These are phyloP conservation scores for Cantharis nigra DNA, from an alignment of 2,888 invertebrate species.

Conservation along the genomic window DNA sequence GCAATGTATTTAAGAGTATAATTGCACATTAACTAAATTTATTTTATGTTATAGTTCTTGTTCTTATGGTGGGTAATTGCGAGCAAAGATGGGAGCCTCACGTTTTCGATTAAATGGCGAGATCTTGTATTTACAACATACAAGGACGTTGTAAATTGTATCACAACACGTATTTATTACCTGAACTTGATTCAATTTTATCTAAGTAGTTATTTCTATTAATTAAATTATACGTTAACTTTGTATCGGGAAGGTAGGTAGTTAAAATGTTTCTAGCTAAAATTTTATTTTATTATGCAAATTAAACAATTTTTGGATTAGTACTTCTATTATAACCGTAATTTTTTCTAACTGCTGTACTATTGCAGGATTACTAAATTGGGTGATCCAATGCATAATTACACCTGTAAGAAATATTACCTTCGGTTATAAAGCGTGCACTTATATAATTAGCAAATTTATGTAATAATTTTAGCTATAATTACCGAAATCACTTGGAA, in stretches of 20 bases:
- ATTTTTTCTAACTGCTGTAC: neutral
- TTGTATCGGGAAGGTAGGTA: neutral
- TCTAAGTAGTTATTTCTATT: neutral
- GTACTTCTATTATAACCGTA: neutral
- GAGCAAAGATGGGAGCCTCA: conserved; percentile 22
- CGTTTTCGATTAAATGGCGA: conserved; percentile 24
- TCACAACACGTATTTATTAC: conserved; percentile 2
- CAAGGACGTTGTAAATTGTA: conserved; percentile 23
- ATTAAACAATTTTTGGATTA: neutral
- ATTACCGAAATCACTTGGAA: neutral
- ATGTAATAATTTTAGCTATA: conserved; percentile 9
- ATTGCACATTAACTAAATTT: conserved; percentile 27
- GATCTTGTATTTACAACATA: conserved; percentile 21
- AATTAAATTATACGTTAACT: neutral
- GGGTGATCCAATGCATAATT: neutral
- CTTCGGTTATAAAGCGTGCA: neutral
- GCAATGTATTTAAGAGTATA: conserved; percentile 14
- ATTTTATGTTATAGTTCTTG: conserved; percentile 9
- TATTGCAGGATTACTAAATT: neutral
- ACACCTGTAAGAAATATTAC: neutral
- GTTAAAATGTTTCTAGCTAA: neutral
- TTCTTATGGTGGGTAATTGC: conserved; percentile 14
- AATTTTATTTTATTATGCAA: neutral
- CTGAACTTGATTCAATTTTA: neutral
- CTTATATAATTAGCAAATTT: conserved; percentile 11